Percentiles rank a stretch among this genome's conserved stretches.
phyloP scores from a whole-genome alignment of 1,140 invertebrate species.

The Achroia grisella region DNA sequence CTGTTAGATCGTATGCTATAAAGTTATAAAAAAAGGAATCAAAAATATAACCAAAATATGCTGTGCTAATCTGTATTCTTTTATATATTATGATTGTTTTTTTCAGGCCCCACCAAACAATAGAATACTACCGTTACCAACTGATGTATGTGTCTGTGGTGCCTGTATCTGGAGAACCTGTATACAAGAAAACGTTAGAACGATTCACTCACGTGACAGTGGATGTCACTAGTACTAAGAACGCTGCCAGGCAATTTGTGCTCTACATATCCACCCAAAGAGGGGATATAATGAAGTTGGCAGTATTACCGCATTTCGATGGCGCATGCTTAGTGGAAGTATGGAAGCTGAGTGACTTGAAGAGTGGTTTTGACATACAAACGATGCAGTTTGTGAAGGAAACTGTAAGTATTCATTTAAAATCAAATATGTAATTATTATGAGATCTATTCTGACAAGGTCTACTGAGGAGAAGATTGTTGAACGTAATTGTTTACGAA shows the following conservation, averaged over 20 bases:
- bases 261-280: constrained; percentile 86
- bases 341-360: constrained; percentile 80
- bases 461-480: no score
- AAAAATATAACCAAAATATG: no score
- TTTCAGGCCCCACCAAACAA: constrained; percentile 59
- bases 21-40: no score
- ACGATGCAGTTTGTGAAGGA: constrained; percentile 87
- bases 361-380: constrained; percentile 74
- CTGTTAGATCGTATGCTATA: no score
- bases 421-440: no score
- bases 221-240: constrained; percentile 82
- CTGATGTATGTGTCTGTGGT: constrained; percentile 92
- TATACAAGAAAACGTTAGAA: constrained; percentile 82
- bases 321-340: constrained; percentile 90
- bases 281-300: constrained; percentile 87
- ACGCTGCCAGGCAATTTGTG: constrained; percentile 78
- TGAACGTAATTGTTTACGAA: no score
- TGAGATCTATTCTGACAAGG: no score
- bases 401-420: constrained; percentile 74
- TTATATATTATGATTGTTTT: background rate
- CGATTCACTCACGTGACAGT: constrained; percentile 87
- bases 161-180: constrained; percentile 79
- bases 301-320: constrained; percentile 78
- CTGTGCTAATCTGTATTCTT: background rate
- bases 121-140: constrained; percentile 87